phyloP scores from a whole-genome alignment of 2,113 vertebrate species.

The Gallinago undulata region DNA sequence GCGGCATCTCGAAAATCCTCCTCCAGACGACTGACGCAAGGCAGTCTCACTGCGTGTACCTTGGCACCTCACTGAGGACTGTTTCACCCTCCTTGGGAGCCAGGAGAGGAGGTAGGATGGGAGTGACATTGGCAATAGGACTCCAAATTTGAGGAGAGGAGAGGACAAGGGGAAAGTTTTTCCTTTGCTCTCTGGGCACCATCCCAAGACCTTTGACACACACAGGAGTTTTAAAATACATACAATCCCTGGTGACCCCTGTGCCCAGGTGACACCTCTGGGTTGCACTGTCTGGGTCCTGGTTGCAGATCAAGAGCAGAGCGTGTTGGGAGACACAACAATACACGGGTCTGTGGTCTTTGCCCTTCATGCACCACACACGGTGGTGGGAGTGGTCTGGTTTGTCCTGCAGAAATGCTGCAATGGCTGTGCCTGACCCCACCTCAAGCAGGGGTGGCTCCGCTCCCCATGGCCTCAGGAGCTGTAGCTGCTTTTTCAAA shows the following conservation, averaged over 20 bases:
- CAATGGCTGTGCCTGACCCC: background rate
- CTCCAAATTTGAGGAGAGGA: background rate
- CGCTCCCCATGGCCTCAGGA: background rate
- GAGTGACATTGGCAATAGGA: background rate
- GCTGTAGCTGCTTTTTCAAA: background rate
- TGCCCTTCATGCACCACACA: background rate
- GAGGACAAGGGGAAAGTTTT: background rate
- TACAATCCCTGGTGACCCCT: fast-evolving
- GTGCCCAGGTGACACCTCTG: background rate
- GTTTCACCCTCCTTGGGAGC: background rate
- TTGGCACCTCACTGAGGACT: background rate
- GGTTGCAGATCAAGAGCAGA: fast-evolving
- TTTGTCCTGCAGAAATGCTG: background rate
- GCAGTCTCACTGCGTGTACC: fast-evolving
- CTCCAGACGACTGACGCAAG: background rate
- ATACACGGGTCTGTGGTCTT: fast-evolving
- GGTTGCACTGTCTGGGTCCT: background rate
- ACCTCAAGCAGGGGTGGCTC: background rate
- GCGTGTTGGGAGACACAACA: fast-evolving
- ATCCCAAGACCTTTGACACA: background rate
- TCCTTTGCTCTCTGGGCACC: background rate
- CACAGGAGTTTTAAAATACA: background rate
- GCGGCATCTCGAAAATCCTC: background rate
- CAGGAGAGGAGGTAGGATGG: background rate
- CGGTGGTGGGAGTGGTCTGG: background rate